phyloP scores from a whole-genome alignment of 1,140 invertebrate genomes.

The Macrobrachium nipponense region DNA sequence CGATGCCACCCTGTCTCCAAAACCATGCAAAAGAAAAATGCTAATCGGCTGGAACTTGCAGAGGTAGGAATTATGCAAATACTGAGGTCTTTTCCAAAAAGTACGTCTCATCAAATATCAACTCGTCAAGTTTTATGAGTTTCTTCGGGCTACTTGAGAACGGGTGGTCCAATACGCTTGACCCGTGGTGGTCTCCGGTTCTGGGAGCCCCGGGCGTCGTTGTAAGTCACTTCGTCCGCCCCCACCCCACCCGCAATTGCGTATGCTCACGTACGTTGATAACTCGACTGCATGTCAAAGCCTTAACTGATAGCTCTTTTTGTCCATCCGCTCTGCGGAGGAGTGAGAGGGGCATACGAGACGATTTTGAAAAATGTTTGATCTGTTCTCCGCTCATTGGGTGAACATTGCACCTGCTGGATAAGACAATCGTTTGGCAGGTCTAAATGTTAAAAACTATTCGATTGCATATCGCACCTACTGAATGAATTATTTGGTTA shows the following conservation, averaged over 20 bases:
- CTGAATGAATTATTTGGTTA: too few species aligned
- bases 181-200: conserved; percentile 20
- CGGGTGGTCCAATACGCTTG: conserved; percentile 46
- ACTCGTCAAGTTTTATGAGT: conserved; percentile 50
- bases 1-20: conserved; percentile 46
- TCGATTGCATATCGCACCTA: too few species aligned
- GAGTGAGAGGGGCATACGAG: too few species aligned
- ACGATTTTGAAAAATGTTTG: too few species aligned
- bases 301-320: too few species aligned
- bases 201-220: neutral
- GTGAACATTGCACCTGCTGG: too few species aligned
- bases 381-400: too few species aligned
- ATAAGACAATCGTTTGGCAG: too few species aligned
- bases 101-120: conserved; percentile 56
- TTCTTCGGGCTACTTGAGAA: conserved; percentile 34
- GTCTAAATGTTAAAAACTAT: too few species aligned
- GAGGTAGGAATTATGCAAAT: conserved; percentile 57
- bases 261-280: neutral
- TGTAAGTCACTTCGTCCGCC: neutral
- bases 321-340: too few species aligned
- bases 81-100: conserved; percentile 23
- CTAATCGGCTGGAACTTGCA: conserved; percentile 36
- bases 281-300: too few species aligned
- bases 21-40: conserved; percentile 49
- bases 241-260: neutral